phyloP scores from a whole-genome alignment of 2,113 vertebrate species.

The Passer montanus region DNA sequence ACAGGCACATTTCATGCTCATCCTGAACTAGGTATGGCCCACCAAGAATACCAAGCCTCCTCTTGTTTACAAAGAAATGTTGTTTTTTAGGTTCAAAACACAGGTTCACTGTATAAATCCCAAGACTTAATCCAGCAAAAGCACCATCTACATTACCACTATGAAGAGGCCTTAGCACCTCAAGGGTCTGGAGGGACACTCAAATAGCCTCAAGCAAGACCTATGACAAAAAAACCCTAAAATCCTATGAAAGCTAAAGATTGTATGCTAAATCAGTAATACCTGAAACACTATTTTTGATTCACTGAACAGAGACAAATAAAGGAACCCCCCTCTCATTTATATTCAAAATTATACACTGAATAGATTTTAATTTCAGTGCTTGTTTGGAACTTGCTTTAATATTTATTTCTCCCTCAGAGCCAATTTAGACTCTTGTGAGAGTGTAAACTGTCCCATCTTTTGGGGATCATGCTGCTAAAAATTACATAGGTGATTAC shows the following conservation, averaged over 20 bases:
- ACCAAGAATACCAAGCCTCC: not conserved
- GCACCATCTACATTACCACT: not conserved
- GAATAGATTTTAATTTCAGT: not conserved
- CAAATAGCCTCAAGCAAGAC: not conserved
- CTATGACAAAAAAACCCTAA: not conserved
- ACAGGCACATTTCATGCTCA: not conserved
- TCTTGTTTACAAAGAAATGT: not conserved
- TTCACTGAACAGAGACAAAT: not conserved
- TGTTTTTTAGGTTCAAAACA: not conserved
- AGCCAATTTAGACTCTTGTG: not conserved
- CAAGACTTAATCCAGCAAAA: not conserved
- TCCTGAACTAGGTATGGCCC: not conserved
- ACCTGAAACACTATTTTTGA: not conserved
- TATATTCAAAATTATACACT: not conserved
- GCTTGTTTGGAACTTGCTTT: not conserved
- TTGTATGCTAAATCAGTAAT: not conserved
- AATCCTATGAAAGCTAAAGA: not conserved
- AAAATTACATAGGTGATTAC: not conserved
- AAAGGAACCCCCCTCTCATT: not conserved
- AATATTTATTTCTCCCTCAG: not conserved
- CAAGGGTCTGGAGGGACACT: not conserved
- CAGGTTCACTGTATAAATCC: not conserved
- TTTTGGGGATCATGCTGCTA: not conserved
- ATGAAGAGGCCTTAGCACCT: not conserved
- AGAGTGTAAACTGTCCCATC: not conserved